These are phyloP conservation scores for Hafferia zeledoni DNA, from an alignment of 2,797 vertebrate genomes.

Conservation along the genomic window DNA sequence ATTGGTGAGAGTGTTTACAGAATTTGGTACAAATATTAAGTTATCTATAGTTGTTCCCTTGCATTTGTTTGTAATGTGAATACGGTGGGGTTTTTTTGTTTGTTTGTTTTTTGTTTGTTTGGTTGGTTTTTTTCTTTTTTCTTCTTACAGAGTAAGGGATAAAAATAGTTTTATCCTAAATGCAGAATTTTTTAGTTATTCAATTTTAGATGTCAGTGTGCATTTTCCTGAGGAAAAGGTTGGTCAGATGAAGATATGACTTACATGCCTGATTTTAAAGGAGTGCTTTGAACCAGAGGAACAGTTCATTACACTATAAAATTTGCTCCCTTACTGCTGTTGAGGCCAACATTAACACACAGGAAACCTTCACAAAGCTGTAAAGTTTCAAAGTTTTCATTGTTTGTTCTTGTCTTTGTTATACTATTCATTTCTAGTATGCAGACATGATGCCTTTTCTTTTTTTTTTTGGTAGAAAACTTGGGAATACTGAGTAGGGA, in stretches of 20 bases:
- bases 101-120: background rate
- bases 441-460: accelerated
- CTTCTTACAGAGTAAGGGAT: background rate
- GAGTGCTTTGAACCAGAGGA: background rate
- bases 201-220: background rate
- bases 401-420: background rate
- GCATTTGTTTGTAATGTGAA: background rate
- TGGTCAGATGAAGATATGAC: background rate
- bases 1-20: too few relatives aligned
- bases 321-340: background rate
- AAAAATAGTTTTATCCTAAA: background rate
- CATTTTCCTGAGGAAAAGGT: background rate
- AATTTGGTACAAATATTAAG: background rate
- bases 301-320: background rate
- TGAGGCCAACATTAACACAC: background rate
- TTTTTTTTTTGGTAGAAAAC: background rate
- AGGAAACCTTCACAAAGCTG: background rate
- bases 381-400: background rate
- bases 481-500: background rate
- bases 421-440: background rate
- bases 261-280: background rate
- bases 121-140: background rate
- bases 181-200: background rate
- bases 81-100: too few relatives aligned
- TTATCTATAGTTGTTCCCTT: background rate